Evolutionary conservation across 2,888 invertebrate genomes (phyloP), one percentile per base, ranked within the genome.

Genomic region (Patella pellucida): DNA sequence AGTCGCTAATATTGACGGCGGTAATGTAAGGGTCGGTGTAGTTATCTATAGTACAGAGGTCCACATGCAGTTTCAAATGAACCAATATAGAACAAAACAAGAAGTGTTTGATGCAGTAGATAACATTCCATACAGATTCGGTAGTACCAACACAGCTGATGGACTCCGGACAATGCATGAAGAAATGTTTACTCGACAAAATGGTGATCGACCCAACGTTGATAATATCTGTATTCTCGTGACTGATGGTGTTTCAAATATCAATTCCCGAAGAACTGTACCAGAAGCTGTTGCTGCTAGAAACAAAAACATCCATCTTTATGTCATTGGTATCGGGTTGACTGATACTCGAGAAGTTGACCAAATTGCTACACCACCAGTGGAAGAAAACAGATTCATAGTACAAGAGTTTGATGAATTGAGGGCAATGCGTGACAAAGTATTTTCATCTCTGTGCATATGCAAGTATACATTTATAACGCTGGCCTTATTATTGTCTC

Each of bases 261-360:
- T 85, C 75, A 80, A 85, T 75, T 70, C 81, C 12, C 74, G 77
- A 14, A 16, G 75, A 41, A 84, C 84, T 27, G 68, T 83, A 19
- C 79, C 82, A 12, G 80, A 82, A 56, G 85, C 85, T 14, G 76
- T 78, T 54, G 52, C 23, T 14, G 78, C 78, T 15, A 68, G 78
- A 52, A 69, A 71, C 16, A 51, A 76, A 27, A 82, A 81, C 41
- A 85, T 87, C 54, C 77, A 82, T 31, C 80, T 86, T n/a, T 84
- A 85, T 73, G 86, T 83, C 56, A 82, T 87, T 70, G 87, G 87
- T 73, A 84, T 87, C 62, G 84, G 83, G 12, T 74, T 86, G 23
- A 79, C 76, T 41, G 85, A 86, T 70, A 79, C 82, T 14, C 80
- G 78, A 15, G 89, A 89, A 73, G 75, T 88, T 41, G 81, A 85